Evolutionary conservation across 2,888 invertebrate species (phyloP), one percentile per base, ranked within the genome.

Genomic region (Diarsia mendica): DNA sequence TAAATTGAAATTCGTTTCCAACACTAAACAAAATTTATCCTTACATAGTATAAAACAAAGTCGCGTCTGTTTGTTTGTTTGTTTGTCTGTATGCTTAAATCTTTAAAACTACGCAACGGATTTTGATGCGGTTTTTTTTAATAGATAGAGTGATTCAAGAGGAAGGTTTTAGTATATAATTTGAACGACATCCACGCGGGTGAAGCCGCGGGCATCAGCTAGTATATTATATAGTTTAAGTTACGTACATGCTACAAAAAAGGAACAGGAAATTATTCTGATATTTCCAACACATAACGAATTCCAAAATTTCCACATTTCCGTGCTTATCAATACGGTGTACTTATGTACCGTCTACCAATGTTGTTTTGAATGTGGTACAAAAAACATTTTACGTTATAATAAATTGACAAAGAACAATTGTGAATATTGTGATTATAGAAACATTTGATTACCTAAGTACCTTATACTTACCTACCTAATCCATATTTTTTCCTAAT

Each of bases 231-330:
- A 65, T 18, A 67, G 33, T 23, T 6, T 13, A 39, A 51, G 39
- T 23, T 44, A 51, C 8, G 39, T 28, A n/a, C 11, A 11, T 23
- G 20, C 20, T n/a, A 11, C 61, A 4, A 72, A 44, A 23, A 51
- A 39, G 8, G 5, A n/a, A 53, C n/a, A 72, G 53, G 53, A 13
- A 53, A 72, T 55, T 13, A 23, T 72, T 72, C 44, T 72, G n/a
- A 15, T 53, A 3, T 70, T 53, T 69, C 20, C 39, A 51, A 51
- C 23, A 20, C 10, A 23, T 10, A 49, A 10, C 23, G 18, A 18
- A 67, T 48, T 23, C 5, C 23, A 39, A 48, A 69, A 67, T 11
- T 3, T 33, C 23, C 18, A 13, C 20, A 20, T 68, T 60, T 20
- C 1, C 58, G 11, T 55, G 33, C 11, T 44, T 64, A 15, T 28